Percentiles rank a stretch among this genome's conserved stretches.
Conservation (phyloP, 2,113 vertebrate species). For the Cephalopterus ornatus region DNA sequence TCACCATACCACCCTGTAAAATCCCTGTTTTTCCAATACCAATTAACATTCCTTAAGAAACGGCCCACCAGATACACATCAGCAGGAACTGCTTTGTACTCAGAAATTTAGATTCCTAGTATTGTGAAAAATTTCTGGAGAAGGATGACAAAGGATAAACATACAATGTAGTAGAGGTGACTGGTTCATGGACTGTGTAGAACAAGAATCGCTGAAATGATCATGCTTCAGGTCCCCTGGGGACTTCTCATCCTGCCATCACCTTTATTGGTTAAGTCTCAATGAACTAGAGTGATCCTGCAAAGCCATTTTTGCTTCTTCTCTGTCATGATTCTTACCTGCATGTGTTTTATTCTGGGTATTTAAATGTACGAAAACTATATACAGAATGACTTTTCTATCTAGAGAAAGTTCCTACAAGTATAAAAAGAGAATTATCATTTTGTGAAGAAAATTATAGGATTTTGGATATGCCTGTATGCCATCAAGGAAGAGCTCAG, state of each 20-base stretch:
- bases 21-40: not conserved
- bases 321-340: not conserved
- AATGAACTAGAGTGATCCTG: not conserved
- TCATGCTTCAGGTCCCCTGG: not conserved
- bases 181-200: not conserved
- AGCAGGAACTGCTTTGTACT: not conserved
- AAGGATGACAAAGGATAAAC: not conserved
- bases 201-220: not conserved
- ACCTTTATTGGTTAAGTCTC: not conserved
- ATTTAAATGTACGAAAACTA: not conserved
- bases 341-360: not conserved
- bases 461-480: not conserved
- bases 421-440: not conserved
- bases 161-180: not conserved
- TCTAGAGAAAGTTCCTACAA: not conserved
- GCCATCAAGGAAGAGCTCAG: not conserved
- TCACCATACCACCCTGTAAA: not conserved
- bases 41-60: not conserved
- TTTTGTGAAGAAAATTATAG: not conserved
- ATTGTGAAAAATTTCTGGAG: not conserved
- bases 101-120: not conserved
- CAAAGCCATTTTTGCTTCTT: not conserved
- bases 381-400: not conserved
- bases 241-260: not conserved
- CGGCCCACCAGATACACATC: not conserved